Base-by-base conservation (phyloP, 2,113 vertebrate species). In the Stomatorhinus ivindoensis region DNA sequence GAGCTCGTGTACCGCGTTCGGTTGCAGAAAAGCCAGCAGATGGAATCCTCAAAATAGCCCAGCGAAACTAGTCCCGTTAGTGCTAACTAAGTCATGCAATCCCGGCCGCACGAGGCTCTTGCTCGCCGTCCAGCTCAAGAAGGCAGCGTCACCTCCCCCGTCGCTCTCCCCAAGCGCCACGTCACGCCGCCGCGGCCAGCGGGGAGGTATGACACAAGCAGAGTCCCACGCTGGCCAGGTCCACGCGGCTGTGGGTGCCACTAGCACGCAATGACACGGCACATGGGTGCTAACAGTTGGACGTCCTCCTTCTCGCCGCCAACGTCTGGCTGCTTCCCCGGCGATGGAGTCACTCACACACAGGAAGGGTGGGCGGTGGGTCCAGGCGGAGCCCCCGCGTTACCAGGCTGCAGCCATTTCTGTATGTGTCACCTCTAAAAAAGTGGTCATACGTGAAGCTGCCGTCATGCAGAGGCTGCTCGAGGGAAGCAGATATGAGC, bases 321-420 rank as follows among this genome's bases (percentile, higher is more conserved):
- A 47, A 83, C 88, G 80, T 51, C 80, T 89, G 88, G 88, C 88
- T 15, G 51, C 21, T 31, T 84, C 88, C 88, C 88, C 73, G n/a
- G 80, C n/a, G 42, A 89, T 46, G 88, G 88, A 89, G 51, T 89
- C 88, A 89, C 51, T 89, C 42, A 46, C 35, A 85, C 76, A 61
- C 80, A 89, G 88, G 51, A 61, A 85, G 31, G 51, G 80, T 89
- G 53, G 88, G 88, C 39, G 80, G 76, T 42, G 83, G 88, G 31
- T 48, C 24, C 51, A 58, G 88, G 88, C 80, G 19, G 88, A 80
- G 87, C 24, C 58, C 42, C 3, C 46, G 9, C 53, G 61, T 61
- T 61, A 42, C 61, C 89, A 31, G 87, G 88, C 80, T 87, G 90
- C 86, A 82, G 86, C 86, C 82, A 87, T 89, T 87, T 84, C 47